Base-by-base conservation (phyloP, 2,888 invertebrate genomes). In the Spicauda simplicius region DNA sequence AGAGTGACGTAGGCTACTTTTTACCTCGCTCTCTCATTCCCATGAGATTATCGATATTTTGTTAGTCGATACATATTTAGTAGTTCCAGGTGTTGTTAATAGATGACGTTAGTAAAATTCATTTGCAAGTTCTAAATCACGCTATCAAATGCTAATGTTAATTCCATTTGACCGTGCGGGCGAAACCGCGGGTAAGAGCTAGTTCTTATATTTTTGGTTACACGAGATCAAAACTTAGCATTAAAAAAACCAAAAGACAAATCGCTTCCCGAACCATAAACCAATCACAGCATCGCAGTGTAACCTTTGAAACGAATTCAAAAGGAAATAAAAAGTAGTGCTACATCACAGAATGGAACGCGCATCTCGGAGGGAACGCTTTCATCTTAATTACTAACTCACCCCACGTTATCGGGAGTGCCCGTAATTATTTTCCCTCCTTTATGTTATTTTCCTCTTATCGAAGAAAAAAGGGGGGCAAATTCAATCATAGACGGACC, bases 351-450 rank as follows among this genome's bases (percentile, higher is more conserved):
- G 71, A 71, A 69, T 62, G 68, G 37, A 53, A 54, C 30, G 65
- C 54, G 54, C 59, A 58, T 52, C 57, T 53, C 58, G n/a, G 30
- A 48, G 33, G 19, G 33, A 57, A 19, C 64, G 18, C 25, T 30
- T 71, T 57, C 57, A 25, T 80, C 85, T 83, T 86, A 87, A 87
- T 87, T 86, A 86, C 79, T 72, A 19, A 54, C 59, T 60, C 69
- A 68, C 73, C 75, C 76, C 74, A 76, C 78, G 77, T 78, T 80
- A 80, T 80, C 76, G 77, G 65, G 54, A 77, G 80, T 75, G 73
- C 75, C 72, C 74, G 82, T 86, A 86, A 88, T 87, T 87, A 87
- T 86, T 83, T n/a, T 81, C 78, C 75, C 76, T 37, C 79, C 81
- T 75, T 76, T 74, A 72, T 72, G 70, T 74, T 71, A 75, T 74